Evolutionary conservation across 2,888 invertebrate genomes (phyloP).

Genomic region (Agonum fuliginosum): DNA sequence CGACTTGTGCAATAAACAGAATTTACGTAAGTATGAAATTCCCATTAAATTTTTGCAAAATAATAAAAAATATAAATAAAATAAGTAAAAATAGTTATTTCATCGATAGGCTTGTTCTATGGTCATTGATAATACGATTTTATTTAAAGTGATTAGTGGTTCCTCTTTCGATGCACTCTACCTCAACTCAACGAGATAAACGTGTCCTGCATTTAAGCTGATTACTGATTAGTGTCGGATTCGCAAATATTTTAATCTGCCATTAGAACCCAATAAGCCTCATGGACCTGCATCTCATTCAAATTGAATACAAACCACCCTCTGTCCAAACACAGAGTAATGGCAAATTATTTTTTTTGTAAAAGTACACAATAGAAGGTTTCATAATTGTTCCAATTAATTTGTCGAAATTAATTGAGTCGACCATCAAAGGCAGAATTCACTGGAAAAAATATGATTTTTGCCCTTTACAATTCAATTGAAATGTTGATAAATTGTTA

Average conservation of each 20-base stretch:
- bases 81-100: no score
- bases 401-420: neutral
- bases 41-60: no score
- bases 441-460: neutral
- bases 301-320: neutral
- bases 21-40: no score
- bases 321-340: neutral
- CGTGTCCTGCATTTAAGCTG: neutral
- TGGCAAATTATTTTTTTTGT: slow-evolving; percentile 10
- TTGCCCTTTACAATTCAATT: neutral
- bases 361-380: slow-evolving; percentile 6
- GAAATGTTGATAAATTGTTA: neutral
- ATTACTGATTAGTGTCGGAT: no score
- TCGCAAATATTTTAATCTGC: slow-evolving; percentile 3
- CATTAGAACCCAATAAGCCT: neutral
- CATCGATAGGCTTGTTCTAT: no score
- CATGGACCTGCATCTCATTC: neutral
- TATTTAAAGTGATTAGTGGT: no score
- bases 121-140: no score
- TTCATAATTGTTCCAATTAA: slow-evolving; percentile 14
- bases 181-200: neutral
- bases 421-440: neutral
- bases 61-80: no score
- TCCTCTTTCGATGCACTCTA: no score
- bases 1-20: no score